Evolutionary conservation across 2,113 vertebrate genomes (phyloP), one percentile per base, ranked within the genome.

Genomic region (Tachuris rubrigastra): DNA sequence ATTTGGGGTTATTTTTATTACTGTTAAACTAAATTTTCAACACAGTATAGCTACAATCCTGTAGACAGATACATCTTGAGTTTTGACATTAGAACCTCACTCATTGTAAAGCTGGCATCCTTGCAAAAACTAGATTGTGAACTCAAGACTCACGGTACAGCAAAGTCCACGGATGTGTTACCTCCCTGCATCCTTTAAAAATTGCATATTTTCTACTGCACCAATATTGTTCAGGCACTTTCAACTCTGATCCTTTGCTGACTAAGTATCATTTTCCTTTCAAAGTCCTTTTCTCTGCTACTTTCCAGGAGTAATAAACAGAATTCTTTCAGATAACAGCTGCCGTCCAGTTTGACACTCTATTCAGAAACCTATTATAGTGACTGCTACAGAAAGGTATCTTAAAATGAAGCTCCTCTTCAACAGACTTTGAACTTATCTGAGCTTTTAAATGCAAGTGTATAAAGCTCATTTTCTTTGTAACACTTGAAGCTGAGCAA

Each of bases 291-390:
- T 93, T 68, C 47, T 56, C 46, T 65, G 46, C 58, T 60, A 22
- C 50, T 92, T 95, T 59, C 39, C 58, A 91, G 89, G 23, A 85
- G 50, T 30, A 96, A 93, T 53, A 93, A 96, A 95, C 88, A 90
- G 35, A 81, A 24, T 37, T 87, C 46, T 87, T 89, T 50, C 55
- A 94, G 71, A 77, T 89, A 92, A 95, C 55, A 82, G 69, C 56
- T 75, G 55, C 47, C 85, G 60, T 93, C 52, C 47, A 88, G 85
- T 72, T 86, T 88, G 73, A 94, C 44, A 28, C 74, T 30, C 69
- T 31, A n/a, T 65, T 85, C 84, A 91, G 30, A 85, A 89, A 68
- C 14, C 37, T 60, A 47, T 47, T 76, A 82, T 67, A 92, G 23
- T 55, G 42, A 78, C 49, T 59, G 49, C 47, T 78, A 60, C 5